These are phyloP conservation scores for Benthosema pterotum DNA, from an alignment of 2,797 vertebrate genomes.

Conservation along the genomic window DNA sequence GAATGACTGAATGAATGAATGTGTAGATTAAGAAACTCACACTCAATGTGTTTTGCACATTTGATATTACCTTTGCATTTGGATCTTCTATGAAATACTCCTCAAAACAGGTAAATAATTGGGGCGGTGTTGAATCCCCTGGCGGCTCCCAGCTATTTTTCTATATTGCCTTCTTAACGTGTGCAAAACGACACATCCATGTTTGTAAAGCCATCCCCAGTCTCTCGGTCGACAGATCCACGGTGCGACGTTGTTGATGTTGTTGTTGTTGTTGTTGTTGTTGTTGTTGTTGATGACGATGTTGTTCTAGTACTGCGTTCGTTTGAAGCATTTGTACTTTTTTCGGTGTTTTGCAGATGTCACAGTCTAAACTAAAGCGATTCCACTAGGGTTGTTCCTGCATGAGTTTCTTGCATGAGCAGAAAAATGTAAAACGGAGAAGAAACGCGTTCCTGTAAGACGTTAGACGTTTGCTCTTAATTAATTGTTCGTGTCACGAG, in stretches of 20 bases:
- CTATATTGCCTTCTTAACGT: conserved; percentile 99
- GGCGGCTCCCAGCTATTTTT: conserved; percentile 94
- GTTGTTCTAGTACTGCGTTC: conserved; percentile 85
- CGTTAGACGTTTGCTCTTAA: conserved; percentile 95
- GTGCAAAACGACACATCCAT: conserved; percentile 97
- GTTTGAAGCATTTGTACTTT: conserved; percentile 90
- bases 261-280: too few relatives aligned
- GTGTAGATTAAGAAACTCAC: conserved; percentile 83
- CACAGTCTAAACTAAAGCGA: conserved; percentile 90
- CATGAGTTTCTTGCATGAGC: conserved; percentile 99
- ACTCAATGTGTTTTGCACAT: conserved; percentile 99
- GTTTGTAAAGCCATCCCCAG: conserved; percentile 99
- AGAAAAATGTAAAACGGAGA: conserved; percentile 82
- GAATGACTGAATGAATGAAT: conserved; percentile 75
- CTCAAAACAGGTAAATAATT: conserved; percentile 95
- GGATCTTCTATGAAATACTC: conserved; percentile 96
- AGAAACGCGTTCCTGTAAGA: conserved; percentile 73
- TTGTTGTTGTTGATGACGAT: too few relatives aligned
- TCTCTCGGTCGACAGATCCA: conserved; percentile 93
- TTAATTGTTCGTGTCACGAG: conserved; percentile 93
- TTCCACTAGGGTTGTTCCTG: conserved; percentile 89
- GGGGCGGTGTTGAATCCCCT: conserved; percentile 86
- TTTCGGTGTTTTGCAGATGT: conserved; percentile 91
- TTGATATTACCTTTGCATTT: conserved; percentile 99
- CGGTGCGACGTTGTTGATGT: too few relatives aligned